phyloP scores from a whole-genome alignment of 2,113 vertebrate species.

The Thalassoma bifasciatum region DNA sequence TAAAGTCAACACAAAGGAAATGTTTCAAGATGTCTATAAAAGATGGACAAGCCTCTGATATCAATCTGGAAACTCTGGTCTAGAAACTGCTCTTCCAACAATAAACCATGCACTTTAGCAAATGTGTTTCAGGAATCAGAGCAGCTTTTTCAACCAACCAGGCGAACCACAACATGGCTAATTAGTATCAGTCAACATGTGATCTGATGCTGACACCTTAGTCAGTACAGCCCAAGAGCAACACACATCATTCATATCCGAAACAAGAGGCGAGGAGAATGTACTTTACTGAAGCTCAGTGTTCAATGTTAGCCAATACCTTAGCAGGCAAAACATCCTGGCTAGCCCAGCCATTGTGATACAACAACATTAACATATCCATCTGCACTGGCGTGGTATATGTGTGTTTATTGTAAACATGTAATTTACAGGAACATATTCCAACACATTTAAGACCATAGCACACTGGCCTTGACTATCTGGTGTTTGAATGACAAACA shows the following conservation, averaged over 20 bases:
- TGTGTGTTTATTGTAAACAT: too few relatives aligned
- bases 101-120: constrained; percentile 32
- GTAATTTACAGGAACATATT: too few relatives aligned
- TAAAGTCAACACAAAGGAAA: constrained; percentile 41
- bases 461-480: too few relatives aligned
- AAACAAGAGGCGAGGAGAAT: background rate
- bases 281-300: background rate
- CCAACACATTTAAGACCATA: background rate
- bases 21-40: constrained; percentile 8
- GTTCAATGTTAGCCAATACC: background rate
- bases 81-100: constrained; percentile 11
- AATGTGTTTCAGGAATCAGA: background rate
- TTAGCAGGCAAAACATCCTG: background rate
- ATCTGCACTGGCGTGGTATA: background rate
- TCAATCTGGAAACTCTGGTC: constrained; percentile 10
- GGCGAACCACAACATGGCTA: constrained; percentile 23
- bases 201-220: constrained; percentile 27
- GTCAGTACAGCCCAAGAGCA: constrained; percentile 8
- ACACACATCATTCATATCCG: background rate
- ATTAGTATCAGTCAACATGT: constrained; percentile 14
- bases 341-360: background rate
- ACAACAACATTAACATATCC: background rate
- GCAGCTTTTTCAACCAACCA: constrained; percentile 19
- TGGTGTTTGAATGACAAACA: too few relatives aligned
- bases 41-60: constrained; percentile 38